These are phyloP conservation scores for Phyllotreta cruciferae DNA, from an alignment of 2,888 invertebrate species.

Conservation along the genomic window DNA sequence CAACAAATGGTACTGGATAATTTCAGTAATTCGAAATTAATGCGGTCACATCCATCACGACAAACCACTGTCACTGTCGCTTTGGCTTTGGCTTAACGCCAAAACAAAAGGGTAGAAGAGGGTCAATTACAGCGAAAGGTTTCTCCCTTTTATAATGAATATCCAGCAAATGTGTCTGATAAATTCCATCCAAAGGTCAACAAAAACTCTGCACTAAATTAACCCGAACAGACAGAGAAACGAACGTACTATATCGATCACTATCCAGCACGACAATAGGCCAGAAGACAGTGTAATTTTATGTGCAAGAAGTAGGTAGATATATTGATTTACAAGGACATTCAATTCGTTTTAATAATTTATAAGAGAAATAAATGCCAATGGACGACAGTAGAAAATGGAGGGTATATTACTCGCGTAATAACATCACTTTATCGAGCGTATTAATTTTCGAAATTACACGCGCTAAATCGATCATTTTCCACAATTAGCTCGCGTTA, in stretches of 20 bases:
- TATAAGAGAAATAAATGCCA: no score
- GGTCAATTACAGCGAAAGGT: conserved; percentile 25
- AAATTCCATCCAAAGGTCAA: conserved; percentile 21
- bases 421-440: no score
- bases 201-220: conserved; percentile 10
- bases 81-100: conserved; percentile 20
- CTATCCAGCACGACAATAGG: background rate
- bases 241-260: background rate
- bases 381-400: no score
- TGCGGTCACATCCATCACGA: conserved; percentile 8
- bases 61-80: conserved; percentile 18
- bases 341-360: no score
- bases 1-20: no score
- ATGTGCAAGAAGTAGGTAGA: no score
- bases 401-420: no score
- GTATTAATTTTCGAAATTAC: no score
- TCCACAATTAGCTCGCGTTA: background rate
- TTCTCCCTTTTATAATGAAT: conserved; percentile 24
- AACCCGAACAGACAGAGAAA: background rate
- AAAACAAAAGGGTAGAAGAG: conserved; percentile 22
- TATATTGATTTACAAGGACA: no score
- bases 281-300: no score
- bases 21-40: background rate
- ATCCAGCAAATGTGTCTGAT: conserved; percentile 15
- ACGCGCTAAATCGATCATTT: background rate